Evolutionary conservation across 2,113 vertebrate genomes (phyloP).

Genomic region (Scophthalmus maximus): DNA sequence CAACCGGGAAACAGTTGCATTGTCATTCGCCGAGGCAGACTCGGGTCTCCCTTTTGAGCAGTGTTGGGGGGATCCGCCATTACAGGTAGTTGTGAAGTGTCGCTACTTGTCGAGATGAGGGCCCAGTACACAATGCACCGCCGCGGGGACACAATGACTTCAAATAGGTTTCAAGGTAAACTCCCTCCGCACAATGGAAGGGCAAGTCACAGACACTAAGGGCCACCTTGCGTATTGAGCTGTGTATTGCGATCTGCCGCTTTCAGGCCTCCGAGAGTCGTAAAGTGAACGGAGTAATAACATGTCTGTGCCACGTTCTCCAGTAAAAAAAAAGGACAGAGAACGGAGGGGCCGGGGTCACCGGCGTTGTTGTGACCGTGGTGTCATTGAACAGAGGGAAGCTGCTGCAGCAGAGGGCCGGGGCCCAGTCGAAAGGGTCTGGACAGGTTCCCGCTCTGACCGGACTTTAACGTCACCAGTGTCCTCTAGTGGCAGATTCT

Average conservation of each 20-base stretch:
- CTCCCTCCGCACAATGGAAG: conserved; percentile 71
- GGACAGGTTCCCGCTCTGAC: no score
- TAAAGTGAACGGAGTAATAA: conserved; percentile 77
- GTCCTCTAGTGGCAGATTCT: conserved; percentile 63
- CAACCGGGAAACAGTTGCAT: conserved; percentile 79
- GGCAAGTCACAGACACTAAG: conserved; percentile 63
- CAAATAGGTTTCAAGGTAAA: conserved; percentile 85
- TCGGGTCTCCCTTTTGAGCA: conserved; percentile 63
- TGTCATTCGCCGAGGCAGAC: conserved; percentile 83
- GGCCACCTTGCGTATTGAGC: conserved; percentile 78
- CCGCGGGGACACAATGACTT: conserved; percentile 83
- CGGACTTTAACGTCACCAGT: conserved; percentile 26
- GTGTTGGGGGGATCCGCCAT: conserved; percentile 70
- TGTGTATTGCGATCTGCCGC: conserved; percentile 81
- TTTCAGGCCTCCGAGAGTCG: conserved; percentile 49
- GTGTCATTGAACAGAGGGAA: conserved; percentile 34
- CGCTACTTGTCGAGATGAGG: conserved; percentile 80
- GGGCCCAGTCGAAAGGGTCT: no score
- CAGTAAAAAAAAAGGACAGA: conserved; percentile 67
- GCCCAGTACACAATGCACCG: conserved; percentile 77
- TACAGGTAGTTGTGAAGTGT: conserved; percentile 87
- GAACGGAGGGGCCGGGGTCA: conserved; percentile 35
- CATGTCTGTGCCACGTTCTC: conserved; percentile 65
- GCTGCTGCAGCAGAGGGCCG: conserved; percentile 1
- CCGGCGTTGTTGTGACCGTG: conserved; percentile 49